Evolutionary conservation across 1,140 invertebrate genomes (phyloP), one percentile per base, ranked within the genome.

Genomic region (Amphibalanus amphitrite): DNA sequence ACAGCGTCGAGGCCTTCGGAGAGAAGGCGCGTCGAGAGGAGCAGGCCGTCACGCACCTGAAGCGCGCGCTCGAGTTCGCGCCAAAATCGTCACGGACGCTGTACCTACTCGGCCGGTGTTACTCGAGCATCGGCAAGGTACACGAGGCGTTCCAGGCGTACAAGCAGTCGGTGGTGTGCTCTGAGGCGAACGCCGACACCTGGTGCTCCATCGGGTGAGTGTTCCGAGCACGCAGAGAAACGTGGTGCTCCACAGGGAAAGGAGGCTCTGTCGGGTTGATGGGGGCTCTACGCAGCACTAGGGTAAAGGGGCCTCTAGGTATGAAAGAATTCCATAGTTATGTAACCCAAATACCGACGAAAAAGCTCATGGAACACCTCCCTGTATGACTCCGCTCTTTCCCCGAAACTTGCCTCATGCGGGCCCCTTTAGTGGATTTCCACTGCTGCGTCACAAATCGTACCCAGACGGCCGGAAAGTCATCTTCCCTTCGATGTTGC

Each of bases 71-170:
- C 75, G 88, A 92, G 76, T 72, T 74, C 29, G 94, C 98, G 80
- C 89, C 91, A 13, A 91, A 90, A 76, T 94, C 91, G 73, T 95
- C 95, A 69, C 94, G 97, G 78, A 95, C 91, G 70, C 86, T 97
- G 72, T 98, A 98, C 82, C 85, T 97, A 72, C 83, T 98, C 10
- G 96, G 86, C 67, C 85, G 96, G 76, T 97, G 91, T 79, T 92
- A 88, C 78, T 91, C 93, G 67, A 89, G 88, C 71, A 88, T 92
- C 74, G 93, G 93, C 73, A 97, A 97, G 84, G 94, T 98, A 68
- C 95, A 98, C 81, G 95, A 98, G 85, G 96, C 97, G 17, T 99
- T 99, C 83, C 88, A 97, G 75, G 95, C 95, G 3, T 99, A 99
- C 80, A 86, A 96, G 75, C 95, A 95, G 80, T 97, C 94, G 1